Evolutionary conservation across 2,888 invertebrate species (phyloP), one percentile per base, ranked within the genome.

Genomic region (Archips xylosteana): DNA sequence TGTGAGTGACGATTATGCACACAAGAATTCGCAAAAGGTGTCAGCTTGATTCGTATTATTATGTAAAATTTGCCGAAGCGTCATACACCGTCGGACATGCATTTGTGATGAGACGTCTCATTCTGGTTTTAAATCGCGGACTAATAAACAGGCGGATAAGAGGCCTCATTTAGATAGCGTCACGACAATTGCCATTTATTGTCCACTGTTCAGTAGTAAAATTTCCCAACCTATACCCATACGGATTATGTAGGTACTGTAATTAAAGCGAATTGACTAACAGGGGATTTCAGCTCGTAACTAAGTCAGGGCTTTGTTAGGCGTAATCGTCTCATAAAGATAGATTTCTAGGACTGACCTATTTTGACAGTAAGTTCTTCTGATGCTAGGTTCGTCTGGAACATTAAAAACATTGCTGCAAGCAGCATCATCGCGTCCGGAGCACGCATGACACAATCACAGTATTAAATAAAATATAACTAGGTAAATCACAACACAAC

Each of bases 401-500:
- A 10, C 60, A 60, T 57, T 6, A 32, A 32, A 23, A 57, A 32
- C 23, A 57, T 5, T 32, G 57, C 13, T 60, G 36, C 13, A 13
- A 60, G 39, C 36, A 36, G 39, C 60, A 60, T n/a, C n/a, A 36
- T 8, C n/a, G n/a, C 60, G 8, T n/a, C 23, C 60, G 1, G 36
- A 5, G 6, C 39, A 13, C 60, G 39, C 13, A 60, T n/a, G n/a
- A n/a, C n/a, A n/a, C 36, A 36, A 34, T 8, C 60, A 60, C 36
- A n/a, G 13, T 60, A 4, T 60, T 12, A 60, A 39, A 60, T 36
- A 36, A 60, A 39, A 60, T 36, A n/a, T 4, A 60, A 60, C 9
- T 12, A n/a, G n/a, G n/a, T n/a, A 12, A 60, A 60, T 32, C 60
- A 60, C 60, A 39, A 39, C 34, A 60, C 34, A 60, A n/a, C 60